A percentile compares a stretch with the other conserved stretches of the same genome.
Conservation (phyloP, 2,888 invertebrate species). For the Gandaritis pyraliata region DNA sequence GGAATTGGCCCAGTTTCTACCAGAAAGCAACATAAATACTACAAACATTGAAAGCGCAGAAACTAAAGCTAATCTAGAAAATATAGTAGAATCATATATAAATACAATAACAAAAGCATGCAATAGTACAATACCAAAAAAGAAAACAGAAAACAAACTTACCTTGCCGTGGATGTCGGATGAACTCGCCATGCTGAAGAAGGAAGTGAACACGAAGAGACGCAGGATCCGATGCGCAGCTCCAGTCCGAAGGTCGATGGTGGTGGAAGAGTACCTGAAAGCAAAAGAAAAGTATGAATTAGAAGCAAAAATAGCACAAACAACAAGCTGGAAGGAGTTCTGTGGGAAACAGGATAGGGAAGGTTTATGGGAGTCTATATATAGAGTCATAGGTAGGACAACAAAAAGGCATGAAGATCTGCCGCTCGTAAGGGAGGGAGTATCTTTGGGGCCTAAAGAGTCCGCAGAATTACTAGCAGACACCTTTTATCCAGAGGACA, state of each 20-base stretch:
- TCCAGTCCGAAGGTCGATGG: background rate
- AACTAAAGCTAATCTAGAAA: background rate
- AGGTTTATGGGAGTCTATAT: constrained; percentile 8
- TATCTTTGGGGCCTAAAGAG: background rate
- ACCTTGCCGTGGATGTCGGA: constrained; percentile 30
- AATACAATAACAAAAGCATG: constrained; percentile 14
- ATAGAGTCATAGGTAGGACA: constrained; percentile 2
- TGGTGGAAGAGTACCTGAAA: constrained; percentile 1
- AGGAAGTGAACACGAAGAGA: background rate
- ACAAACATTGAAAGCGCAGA: background rate
- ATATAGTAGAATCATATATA: background rate
- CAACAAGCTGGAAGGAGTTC: background rate
- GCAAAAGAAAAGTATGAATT: too few species aligned
- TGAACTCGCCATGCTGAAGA: constrained; percentile 8
- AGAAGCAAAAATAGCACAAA: constrained; percentile 4
- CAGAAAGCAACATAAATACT: background rate
- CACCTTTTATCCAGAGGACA: constrained; percentile 27
- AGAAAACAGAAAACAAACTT: constrained; percentile 1
- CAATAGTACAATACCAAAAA: constrained; percentile 7
- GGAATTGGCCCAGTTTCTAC: constrained; percentile 9
- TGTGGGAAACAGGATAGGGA: constrained; percentile 23
- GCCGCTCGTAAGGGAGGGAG: constrained; percentile 1
- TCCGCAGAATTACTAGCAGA: constrained; percentile 12
- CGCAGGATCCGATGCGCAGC: background rate
- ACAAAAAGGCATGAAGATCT: constrained; percentile 5